Percentiles rank a stretch among this genome's conserved stretches.
These are phyloP conservation scores for Pteronotus mesoamericanus DNA, from an alignment of 2,797 vertebrate genomes.

Conservation along the genomic window DNA sequence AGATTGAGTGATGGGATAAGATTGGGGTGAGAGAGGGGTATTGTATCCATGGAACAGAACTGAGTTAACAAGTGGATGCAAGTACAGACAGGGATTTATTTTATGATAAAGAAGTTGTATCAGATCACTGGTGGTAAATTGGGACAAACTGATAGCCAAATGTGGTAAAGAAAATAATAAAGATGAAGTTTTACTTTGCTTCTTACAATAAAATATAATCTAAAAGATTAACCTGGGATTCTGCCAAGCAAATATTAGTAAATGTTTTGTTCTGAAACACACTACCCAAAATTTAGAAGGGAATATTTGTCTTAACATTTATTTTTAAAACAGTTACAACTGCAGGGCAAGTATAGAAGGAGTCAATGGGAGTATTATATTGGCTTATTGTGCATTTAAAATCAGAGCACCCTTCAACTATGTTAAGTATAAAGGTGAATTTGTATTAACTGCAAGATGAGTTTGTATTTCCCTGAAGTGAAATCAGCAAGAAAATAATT, in stretches of 20 bases:
- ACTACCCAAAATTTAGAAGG: neutral
- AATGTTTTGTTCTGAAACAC: neutral
- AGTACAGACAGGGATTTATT: neutral
- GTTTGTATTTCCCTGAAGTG: neutral
- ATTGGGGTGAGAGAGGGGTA: neutral
- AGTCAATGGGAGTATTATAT: neutral
- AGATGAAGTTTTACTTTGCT: neutral
- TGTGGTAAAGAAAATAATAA: neutral
- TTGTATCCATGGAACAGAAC: neutral
- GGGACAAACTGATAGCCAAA: neutral
- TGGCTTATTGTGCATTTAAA: neutral
- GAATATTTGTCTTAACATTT: neutral
- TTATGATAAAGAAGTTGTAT: neutral
- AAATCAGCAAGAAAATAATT: neutral
- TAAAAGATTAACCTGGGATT: neutral
- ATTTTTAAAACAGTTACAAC: neutral
- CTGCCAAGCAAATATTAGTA: neutral
- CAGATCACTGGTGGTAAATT: neutral
- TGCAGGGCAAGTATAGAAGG: neutral
- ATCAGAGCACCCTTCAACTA: neutral
- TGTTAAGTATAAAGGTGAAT: neutral
- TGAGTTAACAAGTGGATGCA: neutral
- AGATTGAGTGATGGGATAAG: neutral
- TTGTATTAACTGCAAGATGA: neutral
- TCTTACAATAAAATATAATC: neutral